Evolutionary conservation across 2,888 invertebrate species (phyloP).

Genomic region (Azorinus chamasolen): DNA sequence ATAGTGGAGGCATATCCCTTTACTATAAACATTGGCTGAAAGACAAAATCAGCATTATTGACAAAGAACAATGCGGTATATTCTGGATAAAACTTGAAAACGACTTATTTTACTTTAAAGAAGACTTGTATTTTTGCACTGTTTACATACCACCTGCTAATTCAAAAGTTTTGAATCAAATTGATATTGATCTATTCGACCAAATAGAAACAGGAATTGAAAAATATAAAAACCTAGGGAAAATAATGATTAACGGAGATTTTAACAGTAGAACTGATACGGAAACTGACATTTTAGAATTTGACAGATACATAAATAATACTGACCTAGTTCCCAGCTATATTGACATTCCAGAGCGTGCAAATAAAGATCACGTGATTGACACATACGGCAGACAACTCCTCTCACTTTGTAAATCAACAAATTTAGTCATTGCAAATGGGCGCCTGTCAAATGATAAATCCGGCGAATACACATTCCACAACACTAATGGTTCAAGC

Average conservation of each 20-base stretch:
- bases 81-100: conserved; percentile 1
- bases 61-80: conserved; percentile 7
- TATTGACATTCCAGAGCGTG: not conserved
- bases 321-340: not conserved
- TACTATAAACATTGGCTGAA: too few species aligned
- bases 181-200: conserved; percentile 11
- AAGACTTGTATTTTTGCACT: conserved; percentile 1
- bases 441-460: not conserved
- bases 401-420: not conserved
- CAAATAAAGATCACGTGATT: conserved; percentile 1
- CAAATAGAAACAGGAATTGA: not conserved
- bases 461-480: not conserved
- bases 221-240: too few species aligned
- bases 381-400: not conserved
- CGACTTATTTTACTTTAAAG: not conserved
- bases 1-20: conserved; percentile 12
- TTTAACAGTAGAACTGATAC: not conserved
- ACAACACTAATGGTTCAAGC: not conserved
- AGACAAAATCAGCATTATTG: not conserved
- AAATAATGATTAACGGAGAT: too few species aligned
- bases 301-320: not conserved
- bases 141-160: not conserved
- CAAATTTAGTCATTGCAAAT: conserved; percentile 1
- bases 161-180: too few species aligned
- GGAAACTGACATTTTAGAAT: not conserved